Evolutionary conservation across 2,888 invertebrate species (phyloP).

Genomic region (Poecilus cupreus): DNA sequence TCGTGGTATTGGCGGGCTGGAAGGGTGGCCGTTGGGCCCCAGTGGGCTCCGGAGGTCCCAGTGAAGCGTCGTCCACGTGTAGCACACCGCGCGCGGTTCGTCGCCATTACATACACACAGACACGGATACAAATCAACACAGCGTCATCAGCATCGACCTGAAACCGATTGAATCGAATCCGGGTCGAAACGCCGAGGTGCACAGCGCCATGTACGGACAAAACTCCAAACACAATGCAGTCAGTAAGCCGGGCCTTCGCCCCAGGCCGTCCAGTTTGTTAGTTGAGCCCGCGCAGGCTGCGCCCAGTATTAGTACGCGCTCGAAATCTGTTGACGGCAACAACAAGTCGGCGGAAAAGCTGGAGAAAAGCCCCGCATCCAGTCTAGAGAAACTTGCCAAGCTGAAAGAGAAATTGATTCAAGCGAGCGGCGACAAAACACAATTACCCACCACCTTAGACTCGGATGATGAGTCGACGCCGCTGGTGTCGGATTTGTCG

Average conservation of each 20-base stretch:
- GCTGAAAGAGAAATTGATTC: constrained; percentile 70
- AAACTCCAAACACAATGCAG: constrained; percentile 52
- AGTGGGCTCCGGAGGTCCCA: constrained; percentile 60
- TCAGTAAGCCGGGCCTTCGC: constrained; percentile 49
- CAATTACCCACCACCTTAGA: constrained; percentile 63
- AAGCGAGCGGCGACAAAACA: constrained; percentile 65
- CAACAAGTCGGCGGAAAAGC: neutral
- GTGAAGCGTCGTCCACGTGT: constrained; percentile 72
- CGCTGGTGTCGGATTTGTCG: constrained; percentile 76
- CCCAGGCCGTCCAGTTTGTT: constrained; percentile 63
- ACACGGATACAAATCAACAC: neutral
- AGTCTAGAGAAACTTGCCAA: constrained; percentile 68
- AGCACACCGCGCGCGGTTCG: constrained; percentile 70
- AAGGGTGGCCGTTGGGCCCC: neutral
- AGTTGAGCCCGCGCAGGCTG: constrained; percentile 63
- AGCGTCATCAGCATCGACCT: neutral
- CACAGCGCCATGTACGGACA: constrained; percentile 58
- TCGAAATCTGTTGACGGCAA: constrained; percentile 43
- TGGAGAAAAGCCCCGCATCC: constrained; percentile 62
- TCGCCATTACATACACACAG: constrained; percentile 62
- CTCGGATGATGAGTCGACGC: constrained; percentile 82
- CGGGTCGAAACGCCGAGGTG: neutral
- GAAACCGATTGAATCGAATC: too few species aligned
- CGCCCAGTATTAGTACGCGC: constrained; percentile 20
- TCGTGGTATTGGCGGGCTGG: constrained; percentile 70